Percentiles rank a stretch among this genome's conserved stretches.
Conservation (phyloP, 2,888 invertebrate species). For the Nasonia oneida region DNA sequence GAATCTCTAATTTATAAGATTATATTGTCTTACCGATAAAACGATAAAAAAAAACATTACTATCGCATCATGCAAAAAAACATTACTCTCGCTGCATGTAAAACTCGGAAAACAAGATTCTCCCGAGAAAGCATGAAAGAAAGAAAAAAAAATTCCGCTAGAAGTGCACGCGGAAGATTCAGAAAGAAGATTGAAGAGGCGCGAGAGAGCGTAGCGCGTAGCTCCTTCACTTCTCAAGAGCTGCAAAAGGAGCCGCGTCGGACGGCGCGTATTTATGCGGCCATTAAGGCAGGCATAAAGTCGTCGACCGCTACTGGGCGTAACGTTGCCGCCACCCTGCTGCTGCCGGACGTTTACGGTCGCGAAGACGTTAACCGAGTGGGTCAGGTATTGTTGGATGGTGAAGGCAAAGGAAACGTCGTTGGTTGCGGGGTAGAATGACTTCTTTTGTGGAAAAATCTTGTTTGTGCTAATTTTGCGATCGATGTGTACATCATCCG, state of each 20-base stretch:
- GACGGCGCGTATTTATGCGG: constrained; percentile 45
- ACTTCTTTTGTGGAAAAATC: background rate
- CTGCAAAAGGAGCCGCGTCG: background rate
- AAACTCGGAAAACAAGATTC: no score
- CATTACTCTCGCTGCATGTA: no score
- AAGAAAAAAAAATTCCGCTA: background rate
- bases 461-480: background rate
- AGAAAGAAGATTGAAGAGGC: background rate
- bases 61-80: no score
- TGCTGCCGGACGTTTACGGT: constrained; percentile 31
- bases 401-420: background rate
- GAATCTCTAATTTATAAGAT: no score
- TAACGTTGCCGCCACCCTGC: background rate
- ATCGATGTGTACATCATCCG: background rate
- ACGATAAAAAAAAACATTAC: no score
- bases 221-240: background rate
- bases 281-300: constrained; percentile 42
- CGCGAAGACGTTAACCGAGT: constrained; percentile 27
- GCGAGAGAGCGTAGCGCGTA: background rate
- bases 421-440: background rate
- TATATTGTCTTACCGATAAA: no score
- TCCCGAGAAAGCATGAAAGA: no score
- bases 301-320: constrained; percentile 28
- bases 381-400: background rate
- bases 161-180: background rate